A percentile compares a stretch with the other conserved stretches of the same genome.
Conservation (phyloP, 2,113 vertebrate species). For the Bos indicus region DNA sequence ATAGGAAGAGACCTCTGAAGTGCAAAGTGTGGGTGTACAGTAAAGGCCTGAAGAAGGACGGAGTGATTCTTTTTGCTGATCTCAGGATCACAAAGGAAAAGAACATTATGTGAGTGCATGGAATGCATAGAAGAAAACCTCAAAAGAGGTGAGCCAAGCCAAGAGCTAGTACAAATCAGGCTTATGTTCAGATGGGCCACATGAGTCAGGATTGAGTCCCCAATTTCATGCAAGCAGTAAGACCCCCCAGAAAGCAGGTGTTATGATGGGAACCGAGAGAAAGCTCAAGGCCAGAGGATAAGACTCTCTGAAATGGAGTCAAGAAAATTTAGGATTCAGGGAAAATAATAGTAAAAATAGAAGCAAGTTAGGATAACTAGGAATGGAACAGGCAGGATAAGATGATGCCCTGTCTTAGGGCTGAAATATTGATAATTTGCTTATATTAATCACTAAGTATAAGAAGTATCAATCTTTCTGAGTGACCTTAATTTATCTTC, state of each 20-base stretch:
- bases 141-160: not conserved
- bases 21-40: not conserved
- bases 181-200: not conserved
- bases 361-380: not conserved
- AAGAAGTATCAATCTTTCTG: not conserved
- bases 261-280: not conserved
- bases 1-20: not conserved
- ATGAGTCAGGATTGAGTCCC: not conserved
- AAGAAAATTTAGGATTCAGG: not conserved
- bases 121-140: not conserved
- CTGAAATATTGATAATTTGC: not conserved
- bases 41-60: not conserved
- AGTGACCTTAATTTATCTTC: not conserved
- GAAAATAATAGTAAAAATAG: not conserved
- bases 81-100: not conserved
- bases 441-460: not conserved
- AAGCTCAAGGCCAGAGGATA: not conserved
- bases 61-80: not conserved
- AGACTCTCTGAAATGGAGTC: not conserved
- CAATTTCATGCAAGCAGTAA: not conserved
- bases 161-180: not conserved
- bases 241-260: not conserved
- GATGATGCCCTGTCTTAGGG: not conserved
- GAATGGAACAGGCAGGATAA: not conserved
- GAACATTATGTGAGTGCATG: accelerated